Percentiles rank a stretch among this genome's conserved stretches.
phyloP scores from a whole-genome alignment of 1,140 invertebrate genomes.

The Bombus pyrosoma region DNA sequence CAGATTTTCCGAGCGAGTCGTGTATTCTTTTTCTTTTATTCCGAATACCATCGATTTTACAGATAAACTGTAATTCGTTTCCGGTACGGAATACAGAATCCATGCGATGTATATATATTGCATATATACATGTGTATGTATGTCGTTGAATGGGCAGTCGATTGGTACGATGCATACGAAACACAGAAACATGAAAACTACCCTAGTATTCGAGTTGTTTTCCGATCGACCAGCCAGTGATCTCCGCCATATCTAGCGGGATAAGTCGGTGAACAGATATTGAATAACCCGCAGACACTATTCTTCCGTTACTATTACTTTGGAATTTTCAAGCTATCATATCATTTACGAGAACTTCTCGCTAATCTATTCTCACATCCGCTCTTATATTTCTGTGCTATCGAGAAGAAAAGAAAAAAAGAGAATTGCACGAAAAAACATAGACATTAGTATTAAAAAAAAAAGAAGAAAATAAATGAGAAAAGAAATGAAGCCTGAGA shows the following conservation, averaged over 20 bases:
- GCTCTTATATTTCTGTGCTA: not conserved
- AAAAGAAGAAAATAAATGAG: not conserved
- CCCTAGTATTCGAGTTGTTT: not conserved
- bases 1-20: not conserved
- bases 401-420: not conserved
- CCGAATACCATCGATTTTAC: not conserved
- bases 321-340: not conserved
- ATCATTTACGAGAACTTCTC: not conserved
- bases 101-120: not conserved
- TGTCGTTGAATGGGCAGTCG: not conserved
- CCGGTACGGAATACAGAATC: not conserved
- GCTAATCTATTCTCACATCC: not conserved
- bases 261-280: not conserved
- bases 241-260: not conserved
- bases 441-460: not conserved
- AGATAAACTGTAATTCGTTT: constrained; percentile 1
- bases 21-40: not conserved
- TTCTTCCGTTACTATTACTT: not conserved
- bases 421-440: not conserved
- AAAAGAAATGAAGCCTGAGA: not conserved
- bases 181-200: not conserved
- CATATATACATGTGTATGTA: not conserved
- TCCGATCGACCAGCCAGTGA: not conserved
- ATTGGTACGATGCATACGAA: not conserved
- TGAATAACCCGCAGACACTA: not conserved